Evolutionary conservation across 2,113 vertebrate genomes (phyloP).

Genomic region (Eira barbara): DNA sequence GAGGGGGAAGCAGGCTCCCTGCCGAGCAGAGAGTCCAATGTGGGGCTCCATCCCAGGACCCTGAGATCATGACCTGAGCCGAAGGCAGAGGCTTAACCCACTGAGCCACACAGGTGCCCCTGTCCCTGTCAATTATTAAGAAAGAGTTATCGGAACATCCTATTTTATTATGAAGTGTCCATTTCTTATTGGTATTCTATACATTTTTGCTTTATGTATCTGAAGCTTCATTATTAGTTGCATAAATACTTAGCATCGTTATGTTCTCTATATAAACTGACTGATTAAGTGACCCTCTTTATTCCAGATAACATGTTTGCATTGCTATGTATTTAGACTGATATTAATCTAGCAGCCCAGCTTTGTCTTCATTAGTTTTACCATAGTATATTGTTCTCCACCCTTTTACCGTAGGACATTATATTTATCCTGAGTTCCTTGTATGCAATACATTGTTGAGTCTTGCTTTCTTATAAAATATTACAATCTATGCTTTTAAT

Average conservation of each 20-base stretch:
- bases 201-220: neutral
- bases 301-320: neutral
- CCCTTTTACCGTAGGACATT: neutral
- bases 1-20: too few relatives aligned
- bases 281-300: neutral
- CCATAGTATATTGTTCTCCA: neutral
- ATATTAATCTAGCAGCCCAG: neutral
- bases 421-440: neutral
- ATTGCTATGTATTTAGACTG: neutral
- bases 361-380: neutral
- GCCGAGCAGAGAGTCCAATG: too few relatives aligned
- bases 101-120: too few relatives aligned
- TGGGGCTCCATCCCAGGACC: too few relatives aligned
- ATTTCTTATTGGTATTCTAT: neutral
- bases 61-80: too few relatives aligned
- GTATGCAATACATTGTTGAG: neutral
- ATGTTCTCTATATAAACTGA: neutral
- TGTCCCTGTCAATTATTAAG: neutral
- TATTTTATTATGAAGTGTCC: neutral
- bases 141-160: neutral
- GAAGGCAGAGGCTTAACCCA: too few relatives aligned
- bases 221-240: neutral
- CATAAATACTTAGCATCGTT: neutral
- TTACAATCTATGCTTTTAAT: neutral
- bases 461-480: neutral